These are phyloP conservation scores for Temnothorax ravouxi DNA, from an alignment of 2,888 invertebrate genomes.

Conservation along the genomic window DNA sequence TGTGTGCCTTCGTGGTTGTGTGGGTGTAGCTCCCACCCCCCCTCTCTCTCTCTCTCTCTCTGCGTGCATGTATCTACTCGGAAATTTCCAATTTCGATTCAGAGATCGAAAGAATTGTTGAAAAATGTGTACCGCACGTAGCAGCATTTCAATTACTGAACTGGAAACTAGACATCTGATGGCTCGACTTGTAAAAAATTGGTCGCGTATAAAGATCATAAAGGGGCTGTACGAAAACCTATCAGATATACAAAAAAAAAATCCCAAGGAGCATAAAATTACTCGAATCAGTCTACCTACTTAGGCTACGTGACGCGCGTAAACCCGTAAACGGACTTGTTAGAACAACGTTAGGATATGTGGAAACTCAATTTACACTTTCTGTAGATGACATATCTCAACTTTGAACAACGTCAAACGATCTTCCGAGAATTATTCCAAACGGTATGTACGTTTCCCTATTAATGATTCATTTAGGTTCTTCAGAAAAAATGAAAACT, in stretches of 20 bases:
- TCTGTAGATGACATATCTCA: neutral
- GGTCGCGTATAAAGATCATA: neutral
- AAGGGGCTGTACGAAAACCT: slow-evolving; percentile 2
- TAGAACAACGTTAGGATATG: neutral
- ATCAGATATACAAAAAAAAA: slow-evolving; percentile 53
- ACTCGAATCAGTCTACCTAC: slow-evolving; percentile 55
- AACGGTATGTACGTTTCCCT: neutral
- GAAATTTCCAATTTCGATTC: neutral
- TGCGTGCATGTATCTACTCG: neutral
- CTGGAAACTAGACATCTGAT: neutral
- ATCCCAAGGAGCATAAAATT: slow-evolving; percentile 43
- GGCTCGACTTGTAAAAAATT: slow-evolving; percentile 3
- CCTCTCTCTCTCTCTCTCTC: no score
- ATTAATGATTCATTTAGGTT: neutral
- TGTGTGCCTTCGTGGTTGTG: neutral
- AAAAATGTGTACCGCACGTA: no score
- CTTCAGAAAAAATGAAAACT: neutral
- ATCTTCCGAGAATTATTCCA: neutral
- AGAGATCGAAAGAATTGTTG: neutral
- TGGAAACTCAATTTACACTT: neutral
- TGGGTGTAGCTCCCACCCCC: neutral
- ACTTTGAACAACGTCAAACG: neutral
- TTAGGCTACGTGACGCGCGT: slow-evolving; percentile 47
- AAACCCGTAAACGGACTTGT: neutral
- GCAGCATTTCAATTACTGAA: neutral